Conservation (phyloP, 2,888 invertebrate species). For the Carpatolechia fugitivella region DNA sequence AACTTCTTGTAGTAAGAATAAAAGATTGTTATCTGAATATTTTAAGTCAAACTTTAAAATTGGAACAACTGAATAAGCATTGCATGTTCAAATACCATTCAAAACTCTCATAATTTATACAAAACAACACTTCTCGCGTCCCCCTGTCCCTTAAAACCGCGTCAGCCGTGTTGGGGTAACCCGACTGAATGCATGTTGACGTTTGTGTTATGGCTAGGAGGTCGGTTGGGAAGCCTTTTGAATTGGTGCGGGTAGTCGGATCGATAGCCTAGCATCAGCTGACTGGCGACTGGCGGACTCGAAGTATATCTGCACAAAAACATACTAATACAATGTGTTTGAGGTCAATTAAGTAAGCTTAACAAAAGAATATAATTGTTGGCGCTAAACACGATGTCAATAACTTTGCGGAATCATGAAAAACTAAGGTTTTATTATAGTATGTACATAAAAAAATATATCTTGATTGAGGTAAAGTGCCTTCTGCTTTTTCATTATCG, state of each 20-base stretch:
- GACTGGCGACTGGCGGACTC: slow-evolving; percentile 30
- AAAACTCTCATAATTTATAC: not conserved
- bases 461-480: too few species aligned
- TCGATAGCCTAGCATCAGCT: slow-evolving; percentile 46
- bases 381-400: too few species aligned
- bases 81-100: not conserved
- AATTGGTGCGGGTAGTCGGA: slow-evolving; percentile 32
- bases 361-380: too few species aligned
- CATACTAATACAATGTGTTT: not conserved
- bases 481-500: too few species aligned
- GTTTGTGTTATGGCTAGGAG: not conserved
- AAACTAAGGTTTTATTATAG: too few species aligned
- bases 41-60: too few species aligned
- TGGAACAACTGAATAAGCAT: too few species aligned
- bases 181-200: slow-evolving; percentile 12
- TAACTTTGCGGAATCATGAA: too few species aligned
- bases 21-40: too few species aligned
- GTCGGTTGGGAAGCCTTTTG: slow-evolving; percentile 13
- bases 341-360: not conserved
- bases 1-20: too few species aligned
- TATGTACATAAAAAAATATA: too few species aligned
- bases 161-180: slow-evolving; percentile 18
- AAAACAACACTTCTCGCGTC: not conserved
- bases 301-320: not conserved
- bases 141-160: not conserved